Percentiles rank a stretch among this genome's conserved stretches.
phyloP scores from a whole-genome alignment of 2,797 vertebrate species.

The Paratrypauchen microcephalus region DNA sequence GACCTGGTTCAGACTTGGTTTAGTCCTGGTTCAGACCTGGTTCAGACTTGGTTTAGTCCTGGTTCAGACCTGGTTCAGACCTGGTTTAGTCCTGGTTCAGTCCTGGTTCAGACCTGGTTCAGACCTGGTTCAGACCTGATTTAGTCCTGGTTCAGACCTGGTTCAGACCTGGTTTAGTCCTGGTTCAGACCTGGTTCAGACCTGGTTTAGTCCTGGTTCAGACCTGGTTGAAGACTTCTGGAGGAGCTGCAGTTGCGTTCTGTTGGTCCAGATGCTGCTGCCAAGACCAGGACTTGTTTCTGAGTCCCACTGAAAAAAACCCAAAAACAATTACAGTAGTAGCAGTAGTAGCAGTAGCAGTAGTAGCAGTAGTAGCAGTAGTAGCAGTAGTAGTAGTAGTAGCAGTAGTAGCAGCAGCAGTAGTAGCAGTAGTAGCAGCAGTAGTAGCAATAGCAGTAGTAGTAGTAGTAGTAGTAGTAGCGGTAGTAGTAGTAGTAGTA shows the following conservation, averaged over 20 bases:
- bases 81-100: not conserved
- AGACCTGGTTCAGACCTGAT: not conserved
- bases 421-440: no score
- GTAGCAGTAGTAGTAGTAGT: no score
- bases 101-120: not conserved
- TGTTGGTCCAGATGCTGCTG: constrained; percentile 75
- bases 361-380: no score
- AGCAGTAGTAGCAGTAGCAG: not conserved
- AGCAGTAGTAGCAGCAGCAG: no score
- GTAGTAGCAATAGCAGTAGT: no score
- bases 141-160: not conserved
- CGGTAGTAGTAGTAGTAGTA: no score
- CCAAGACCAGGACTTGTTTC: constrained; percentile 75
- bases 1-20: not conserved
- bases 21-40: not conserved
- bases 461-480: not conserved
- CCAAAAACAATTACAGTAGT: not conserved
- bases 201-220: not conserved
- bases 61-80: not conserved
- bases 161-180: not conserved
- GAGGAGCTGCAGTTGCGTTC: constrained; percentile 64
- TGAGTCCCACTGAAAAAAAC: constrained; percentile 53
- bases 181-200: not conserved
- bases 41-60: not conserved
- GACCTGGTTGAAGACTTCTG: constrained; percentile 69